Percentiles rank a stretch among this genome's conserved stretches.
phyloP scores from a whole-genome alignment of 2,888 invertebrate genomes.

The Agrotis clavis region DNA sequence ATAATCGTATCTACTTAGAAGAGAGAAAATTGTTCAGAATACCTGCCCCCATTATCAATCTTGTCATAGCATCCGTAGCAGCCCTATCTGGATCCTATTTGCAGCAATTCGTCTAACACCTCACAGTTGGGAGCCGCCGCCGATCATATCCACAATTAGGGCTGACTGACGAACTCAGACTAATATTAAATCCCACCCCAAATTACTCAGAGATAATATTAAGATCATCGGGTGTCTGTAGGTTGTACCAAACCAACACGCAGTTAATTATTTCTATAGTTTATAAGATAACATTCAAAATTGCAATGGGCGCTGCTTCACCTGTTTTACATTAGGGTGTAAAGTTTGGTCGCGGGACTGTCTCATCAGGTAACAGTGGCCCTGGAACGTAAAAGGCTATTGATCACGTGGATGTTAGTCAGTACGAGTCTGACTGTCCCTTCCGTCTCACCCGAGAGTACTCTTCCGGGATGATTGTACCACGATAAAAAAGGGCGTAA shows the following conservation, averaged over 20 bases:
- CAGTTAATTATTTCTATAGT: neutral
- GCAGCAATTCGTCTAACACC: conserved; percentile 83
- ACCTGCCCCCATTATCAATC: neutral
- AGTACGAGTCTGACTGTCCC: too few relatives aligned
- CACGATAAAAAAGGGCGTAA: too few relatives aligned
- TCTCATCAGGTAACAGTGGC: too few relatives aligned
- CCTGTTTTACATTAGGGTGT: neutral
- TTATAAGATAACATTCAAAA: neutral
- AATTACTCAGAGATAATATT: conserved; percentile 24
- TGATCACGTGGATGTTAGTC: too few relatives aligned
- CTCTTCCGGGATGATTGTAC: too few relatives aligned
- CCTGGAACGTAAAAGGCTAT: too few relatives aligned
- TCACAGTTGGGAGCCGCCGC: conserved; percentile 75
- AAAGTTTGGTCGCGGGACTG: too few relatives aligned
- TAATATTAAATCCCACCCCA: conserved; percentile 54
- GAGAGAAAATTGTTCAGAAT: too few relatives aligned
- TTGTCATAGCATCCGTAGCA: conserved; percentile 49
- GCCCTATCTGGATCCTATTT: conserved; percentile 84
- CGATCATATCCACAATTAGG: conserved; percentile 85
- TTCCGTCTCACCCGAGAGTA: too few relatives aligned
- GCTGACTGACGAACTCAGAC: conserved; percentile 73
- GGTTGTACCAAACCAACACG: too few relatives aligned
- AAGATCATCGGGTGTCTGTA: neutral
- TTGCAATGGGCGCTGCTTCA: neutral
- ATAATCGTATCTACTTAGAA: too few relatives aligned